Conservation (phyloP, 2,888 invertebrate genomes). For the Crioceris asparagi region DNA sequence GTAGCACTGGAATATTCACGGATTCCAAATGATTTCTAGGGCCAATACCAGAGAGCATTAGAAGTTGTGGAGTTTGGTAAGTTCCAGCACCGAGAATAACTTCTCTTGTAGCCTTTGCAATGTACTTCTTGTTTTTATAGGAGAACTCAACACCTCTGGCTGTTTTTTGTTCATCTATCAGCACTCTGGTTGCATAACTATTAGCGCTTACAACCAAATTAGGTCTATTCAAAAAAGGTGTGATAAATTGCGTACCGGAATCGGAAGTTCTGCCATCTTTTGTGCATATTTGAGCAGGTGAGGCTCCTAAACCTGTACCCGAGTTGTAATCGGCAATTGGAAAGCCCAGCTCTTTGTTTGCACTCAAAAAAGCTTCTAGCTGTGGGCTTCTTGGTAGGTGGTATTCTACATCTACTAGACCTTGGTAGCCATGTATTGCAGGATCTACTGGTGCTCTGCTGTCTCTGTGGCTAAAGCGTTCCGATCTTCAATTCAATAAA, state of each 20-base stretch:
- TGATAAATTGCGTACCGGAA: conserved; percentile 63
- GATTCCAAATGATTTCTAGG: conserved; percentile 49
- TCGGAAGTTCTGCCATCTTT: conserved; percentile 62
- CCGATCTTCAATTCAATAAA: no score
- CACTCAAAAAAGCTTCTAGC: conserved; percentile 45
- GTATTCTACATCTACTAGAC: conserved; percentile 11
- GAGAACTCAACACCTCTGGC: conserved; percentile 57
- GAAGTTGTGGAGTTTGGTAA: conserved; percentile 69
- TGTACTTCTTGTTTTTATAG: conserved; percentile 34
- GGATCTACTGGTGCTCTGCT: conserved; percentile 5
- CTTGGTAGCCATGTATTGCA: conserved; percentile 9
- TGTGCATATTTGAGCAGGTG: conserved; percentile 55
- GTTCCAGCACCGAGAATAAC: conserved; percentile 68
- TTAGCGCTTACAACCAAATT: conserved; percentile 61
- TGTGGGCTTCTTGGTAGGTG: conserved; percentile 11
- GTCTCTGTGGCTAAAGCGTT: conserved; percentile 7
- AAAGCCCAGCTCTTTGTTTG: conserved; percentile 51
- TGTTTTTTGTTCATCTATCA: conserved; percentile 48
- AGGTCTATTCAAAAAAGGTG: conserved; percentile 48
- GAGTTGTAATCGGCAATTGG: conserved; percentile 16
- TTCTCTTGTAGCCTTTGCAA: conserved; percentile 53
- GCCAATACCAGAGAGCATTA: conserved; percentile 66
- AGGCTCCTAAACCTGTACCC: conserved; percentile 44
- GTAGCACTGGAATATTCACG: conserved; percentile 48
- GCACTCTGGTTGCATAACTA: conserved; percentile 49